These are phyloP conservation scores for Nemurella pictetii DNA, from an alignment of 2,888 invertebrate species.

Conservation along the genomic window DNA sequence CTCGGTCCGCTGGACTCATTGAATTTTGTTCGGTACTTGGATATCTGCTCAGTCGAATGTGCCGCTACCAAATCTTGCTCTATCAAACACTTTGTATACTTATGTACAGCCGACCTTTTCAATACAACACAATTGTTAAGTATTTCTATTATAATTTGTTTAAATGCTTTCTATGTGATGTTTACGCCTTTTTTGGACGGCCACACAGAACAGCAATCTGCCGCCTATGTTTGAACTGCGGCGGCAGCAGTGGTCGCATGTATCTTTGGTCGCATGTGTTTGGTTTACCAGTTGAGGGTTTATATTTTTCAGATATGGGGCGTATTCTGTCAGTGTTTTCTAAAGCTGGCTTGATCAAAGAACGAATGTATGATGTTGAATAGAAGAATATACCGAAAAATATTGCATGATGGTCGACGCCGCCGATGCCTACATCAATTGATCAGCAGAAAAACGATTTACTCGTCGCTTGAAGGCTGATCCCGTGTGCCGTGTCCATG, in stretches of 20 bases:
- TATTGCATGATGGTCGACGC: background rate
- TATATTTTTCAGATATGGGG: background rate
- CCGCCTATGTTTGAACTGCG: background rate
- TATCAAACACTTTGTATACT: conserved; percentile 6
- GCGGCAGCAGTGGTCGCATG: background rate
- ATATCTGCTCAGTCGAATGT: background rate
- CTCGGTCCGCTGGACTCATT: background rate
- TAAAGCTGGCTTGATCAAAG: background rate
- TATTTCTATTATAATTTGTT: conserved; percentile 12
- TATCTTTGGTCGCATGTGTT: background rate
- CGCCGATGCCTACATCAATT: background rate
- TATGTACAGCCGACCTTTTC: background rate
- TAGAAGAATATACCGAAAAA: background rate
- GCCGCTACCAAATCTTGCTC: background rate
- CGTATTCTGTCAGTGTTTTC: background rate
- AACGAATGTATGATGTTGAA: background rate
- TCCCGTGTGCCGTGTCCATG: background rate
- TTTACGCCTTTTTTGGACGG: conserved; percentile 16
- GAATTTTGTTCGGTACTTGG: background rate
- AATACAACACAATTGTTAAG: conserved; percentile 11
- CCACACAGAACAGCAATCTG: background rate
- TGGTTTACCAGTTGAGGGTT: background rate
- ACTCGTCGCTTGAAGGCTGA: background rate
- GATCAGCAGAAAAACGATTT: background rate
- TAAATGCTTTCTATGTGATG: conserved; percentile 20